A percentile compares a stretch with the other conserved stretches of the same genome.
Conservation (phyloP, 2,113 vertebrate genomes). For the Trogon melanurus region DNA sequence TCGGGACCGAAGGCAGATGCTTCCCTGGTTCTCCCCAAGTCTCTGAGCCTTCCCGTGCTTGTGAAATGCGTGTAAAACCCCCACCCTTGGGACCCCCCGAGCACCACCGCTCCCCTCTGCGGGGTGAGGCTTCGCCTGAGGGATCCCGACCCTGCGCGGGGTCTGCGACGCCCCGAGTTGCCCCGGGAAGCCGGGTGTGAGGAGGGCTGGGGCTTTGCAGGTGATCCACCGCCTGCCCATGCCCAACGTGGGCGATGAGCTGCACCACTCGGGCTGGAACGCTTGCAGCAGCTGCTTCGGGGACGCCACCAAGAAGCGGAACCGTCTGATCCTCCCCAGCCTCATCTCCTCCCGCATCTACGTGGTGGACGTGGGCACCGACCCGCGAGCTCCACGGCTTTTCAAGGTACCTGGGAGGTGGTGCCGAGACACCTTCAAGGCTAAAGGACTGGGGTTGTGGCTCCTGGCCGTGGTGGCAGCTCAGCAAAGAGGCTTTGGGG, state of each 20-base stretch:
- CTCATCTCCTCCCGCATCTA: constrained; percentile 91
- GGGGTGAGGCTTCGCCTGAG: background rate
- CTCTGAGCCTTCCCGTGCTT: background rate
- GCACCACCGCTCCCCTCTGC: background rate
- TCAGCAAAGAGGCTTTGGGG: background rate
- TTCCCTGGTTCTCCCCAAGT: background rate
- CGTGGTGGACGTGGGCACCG: constrained; percentile 82
- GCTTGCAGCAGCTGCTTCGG: constrained; percentile 91
- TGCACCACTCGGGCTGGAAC: constrained; percentile 94
- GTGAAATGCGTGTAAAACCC: rapidly evolving
- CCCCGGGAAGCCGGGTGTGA: background rate
- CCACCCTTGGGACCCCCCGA: background rate
- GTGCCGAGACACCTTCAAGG: rapidly evolving
- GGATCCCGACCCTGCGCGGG: too few relatives aligned
- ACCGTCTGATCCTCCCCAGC: constrained; percentile 86
- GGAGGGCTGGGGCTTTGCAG: constrained; percentile 43
- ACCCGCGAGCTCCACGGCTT: constrained; percentile 77
- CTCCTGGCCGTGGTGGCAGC: background rate
- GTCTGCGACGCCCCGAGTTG: background rate
- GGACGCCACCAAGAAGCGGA: constrained; percentile 78
- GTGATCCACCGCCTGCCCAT: constrained; percentile 92
- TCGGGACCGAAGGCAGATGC: background rate
- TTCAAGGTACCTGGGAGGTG: constrained; percentile 77
- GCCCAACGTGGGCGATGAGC: constrained; percentile 88
- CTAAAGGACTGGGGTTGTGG: background rate